These are phyloP conservation scores for Gymnodraco acuticeps DNA, from an alignment of 2,797 vertebrate species.

Conservation along the genomic window DNA sequence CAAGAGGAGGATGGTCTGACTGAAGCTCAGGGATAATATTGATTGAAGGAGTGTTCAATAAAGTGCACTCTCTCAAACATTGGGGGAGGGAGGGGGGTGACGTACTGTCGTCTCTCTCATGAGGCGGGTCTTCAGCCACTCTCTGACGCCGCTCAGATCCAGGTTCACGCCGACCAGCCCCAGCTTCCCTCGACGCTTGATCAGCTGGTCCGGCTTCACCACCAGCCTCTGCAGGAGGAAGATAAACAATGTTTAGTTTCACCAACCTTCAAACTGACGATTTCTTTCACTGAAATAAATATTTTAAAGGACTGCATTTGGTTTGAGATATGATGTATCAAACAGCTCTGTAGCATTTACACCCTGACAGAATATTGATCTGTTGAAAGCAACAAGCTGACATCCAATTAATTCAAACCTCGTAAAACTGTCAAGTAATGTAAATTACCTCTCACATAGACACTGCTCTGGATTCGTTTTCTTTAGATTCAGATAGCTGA, in stretches of 20 bases:
- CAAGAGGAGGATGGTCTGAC: constrained; percentile 12
- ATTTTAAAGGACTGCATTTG: background rate
- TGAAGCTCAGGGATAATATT: constrained; percentile 40
- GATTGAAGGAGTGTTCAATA: constrained; percentile 32
- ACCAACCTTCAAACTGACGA: background rate
- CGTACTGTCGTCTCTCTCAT: constrained; percentile 91
- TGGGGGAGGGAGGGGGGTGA: constrained; percentile 37
- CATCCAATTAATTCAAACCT: background rate
- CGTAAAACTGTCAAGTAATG: background rate
- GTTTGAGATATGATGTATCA: background rate
- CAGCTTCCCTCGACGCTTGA: constrained; percentile 97
- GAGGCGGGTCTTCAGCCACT: constrained; percentile 92
- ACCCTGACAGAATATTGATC: constrained; percentile 1
- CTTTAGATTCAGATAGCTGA: background rate
- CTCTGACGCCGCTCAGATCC: constrained; percentile 89
- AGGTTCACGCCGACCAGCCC: constrained; percentile 95
- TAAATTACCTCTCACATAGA: background rate
- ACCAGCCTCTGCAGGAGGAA: constrained; percentile 87
- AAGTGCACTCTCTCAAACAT: constrained; percentile 9
- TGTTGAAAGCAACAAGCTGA: background rate
- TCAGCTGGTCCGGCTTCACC: constrained; percentile 98
- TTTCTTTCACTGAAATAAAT: too few species aligned
- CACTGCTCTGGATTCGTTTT: background rate
- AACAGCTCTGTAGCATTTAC: background rate
- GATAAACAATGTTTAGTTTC: background rate